Conservation (phyloP, 2,113 vertebrate genomes). For the Tragelaphus scriptus region DNA sequence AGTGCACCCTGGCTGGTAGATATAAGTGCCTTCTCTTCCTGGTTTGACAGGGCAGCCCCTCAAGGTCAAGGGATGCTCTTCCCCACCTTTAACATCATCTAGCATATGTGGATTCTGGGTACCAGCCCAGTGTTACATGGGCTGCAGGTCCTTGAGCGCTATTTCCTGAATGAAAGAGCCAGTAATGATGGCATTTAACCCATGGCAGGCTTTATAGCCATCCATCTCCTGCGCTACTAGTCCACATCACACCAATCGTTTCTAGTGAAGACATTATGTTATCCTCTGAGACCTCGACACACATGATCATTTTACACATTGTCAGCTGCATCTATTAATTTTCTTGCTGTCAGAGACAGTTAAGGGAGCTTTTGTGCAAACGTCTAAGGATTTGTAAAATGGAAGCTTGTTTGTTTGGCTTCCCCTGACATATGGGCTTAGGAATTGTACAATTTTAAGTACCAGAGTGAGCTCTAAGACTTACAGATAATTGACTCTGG, state of each 20-base stretch:
- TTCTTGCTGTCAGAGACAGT: constrained; percentile 58
- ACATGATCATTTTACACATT: constrained; percentile 54
- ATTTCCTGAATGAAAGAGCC: not conserved
- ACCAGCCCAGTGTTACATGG: not conserved
- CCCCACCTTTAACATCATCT: not conserved
- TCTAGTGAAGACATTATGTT: constrained; percentile 46
- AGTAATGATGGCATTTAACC: not conserved
- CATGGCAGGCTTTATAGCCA: not conserved
- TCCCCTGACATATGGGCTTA: constrained; percentile 14
- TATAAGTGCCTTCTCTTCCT: not conserved
- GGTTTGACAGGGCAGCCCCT: not conserved
- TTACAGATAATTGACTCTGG: not conserved
- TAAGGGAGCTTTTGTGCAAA: constrained; percentile 51
- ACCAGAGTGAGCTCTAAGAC: not conserved
- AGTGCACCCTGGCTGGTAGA: not conserved
- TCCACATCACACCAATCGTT: not conserved
- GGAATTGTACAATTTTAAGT: constrained; percentile 9
- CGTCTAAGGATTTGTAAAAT: constrained; percentile 50
- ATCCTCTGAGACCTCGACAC: constrained; percentile 23
- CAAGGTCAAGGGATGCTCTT: not conserved
- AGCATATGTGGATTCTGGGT: not conserved
- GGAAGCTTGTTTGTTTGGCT: constrained; percentile 55
- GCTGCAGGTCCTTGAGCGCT: not conserved
- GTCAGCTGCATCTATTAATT: constrained; percentile 64
- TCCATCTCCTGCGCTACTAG: not conserved